phyloP scores from a whole-genome alignment of 2,797 vertebrate genomes.

The Chelon labrosus region DNA sequence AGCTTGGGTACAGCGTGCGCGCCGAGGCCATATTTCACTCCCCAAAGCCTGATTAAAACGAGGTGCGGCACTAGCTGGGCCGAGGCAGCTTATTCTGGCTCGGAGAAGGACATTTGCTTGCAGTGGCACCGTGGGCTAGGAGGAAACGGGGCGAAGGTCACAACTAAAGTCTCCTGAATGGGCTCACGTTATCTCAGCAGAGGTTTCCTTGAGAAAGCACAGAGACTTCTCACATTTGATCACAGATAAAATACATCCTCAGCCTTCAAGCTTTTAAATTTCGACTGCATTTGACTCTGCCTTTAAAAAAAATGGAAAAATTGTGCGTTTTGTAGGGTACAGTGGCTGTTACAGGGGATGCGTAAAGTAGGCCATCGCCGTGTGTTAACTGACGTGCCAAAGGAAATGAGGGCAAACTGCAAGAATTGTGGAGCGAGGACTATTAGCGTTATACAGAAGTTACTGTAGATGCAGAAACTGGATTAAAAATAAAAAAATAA shows the following conservation, averaged over 20 bases:
- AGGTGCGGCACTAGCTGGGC: slow-evolving; percentile 67
- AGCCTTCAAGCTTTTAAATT: neutral
- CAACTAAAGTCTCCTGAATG: slow-evolving; percentile 26
- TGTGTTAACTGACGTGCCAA: slow-evolving; percentile 65
- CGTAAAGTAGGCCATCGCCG: slow-evolving; percentile 75
- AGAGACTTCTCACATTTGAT: neutral
- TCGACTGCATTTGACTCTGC: slow-evolving; percentile 38
- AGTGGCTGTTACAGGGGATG: slow-evolving; percentile 37
- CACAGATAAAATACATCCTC: slow-evolving; percentile 27
- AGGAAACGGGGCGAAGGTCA: slow-evolving; percentile 63
- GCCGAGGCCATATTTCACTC: slow-evolving; percentile 84
- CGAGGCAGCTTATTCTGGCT: slow-evolving; percentile 63
- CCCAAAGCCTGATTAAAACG: slow-evolving; percentile 85
- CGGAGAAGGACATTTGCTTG: slow-evolving; percentile 64
- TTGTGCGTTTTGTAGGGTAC: slow-evolving; percentile 26
- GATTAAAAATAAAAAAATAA: slow-evolving; percentile 19
- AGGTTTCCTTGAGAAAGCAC: slow-evolving; percentile 29
- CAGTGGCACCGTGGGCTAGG: slow-evolving; percentile 53
- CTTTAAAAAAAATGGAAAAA: slow-evolving; percentile 38
- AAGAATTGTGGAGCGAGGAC: slow-evolving; percentile 60
- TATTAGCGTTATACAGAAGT: slow-evolving; percentile 48
- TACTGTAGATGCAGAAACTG: neutral
- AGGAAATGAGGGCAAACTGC: slow-evolving; percentile 75
- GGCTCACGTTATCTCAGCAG: slow-evolving; percentile 20
- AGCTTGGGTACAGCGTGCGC: slow-evolving; percentile 69